These are phyloP conservation scores for Rapana venosa DNA, from an alignment of 2,888 invertebrate species.

Conservation along the genomic window DNA sequence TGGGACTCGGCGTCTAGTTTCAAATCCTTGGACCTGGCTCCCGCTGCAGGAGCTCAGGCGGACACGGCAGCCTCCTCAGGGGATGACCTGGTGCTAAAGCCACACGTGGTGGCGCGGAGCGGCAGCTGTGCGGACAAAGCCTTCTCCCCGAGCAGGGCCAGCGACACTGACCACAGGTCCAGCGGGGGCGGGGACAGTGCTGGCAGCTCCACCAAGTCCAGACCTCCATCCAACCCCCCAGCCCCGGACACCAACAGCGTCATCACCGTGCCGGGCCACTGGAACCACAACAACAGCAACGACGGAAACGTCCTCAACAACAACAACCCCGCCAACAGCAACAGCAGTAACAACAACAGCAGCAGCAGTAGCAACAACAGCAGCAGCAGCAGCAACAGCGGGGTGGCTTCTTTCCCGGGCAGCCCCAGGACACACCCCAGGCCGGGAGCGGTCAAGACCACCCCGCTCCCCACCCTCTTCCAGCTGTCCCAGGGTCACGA, in stretches of 20 bases:
- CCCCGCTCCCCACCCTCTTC: constrained; percentile 58
- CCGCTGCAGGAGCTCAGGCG: neutral
- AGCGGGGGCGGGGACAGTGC: neutral
- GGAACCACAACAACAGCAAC: constrained; percentile 36
- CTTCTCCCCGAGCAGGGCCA: neutral
- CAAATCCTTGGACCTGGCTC: constrained; percentile 30
- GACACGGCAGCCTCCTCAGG: neutral
- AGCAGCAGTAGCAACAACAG: constrained; percentile 49
- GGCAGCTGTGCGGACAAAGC: neutral
- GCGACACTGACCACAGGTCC: neutral
- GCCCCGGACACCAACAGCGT: neutral
- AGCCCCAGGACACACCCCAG: neutral
- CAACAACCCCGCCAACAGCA: neutral
- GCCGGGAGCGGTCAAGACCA: neutral
- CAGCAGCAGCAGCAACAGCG: constrained; percentile 16
- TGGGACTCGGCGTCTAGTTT: constrained; percentile 34
- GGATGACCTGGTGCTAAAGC: constrained; percentile 27
- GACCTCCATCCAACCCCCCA: neutral
- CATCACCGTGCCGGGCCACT: constrained; percentile 52
- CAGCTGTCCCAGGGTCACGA: constrained; percentile 66
- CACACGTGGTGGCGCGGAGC: constrained; percentile 10
- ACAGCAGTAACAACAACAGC: constrained; percentile 44
- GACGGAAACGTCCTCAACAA: neutral
- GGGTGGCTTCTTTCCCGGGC: neutral
- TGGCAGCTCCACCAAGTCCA: neutral